Evolutionary conservation across 2,888 invertebrate genomes (phyloP), one percentile per base, ranked within the genome.

Genomic region (Volucella inflata): DNA sequence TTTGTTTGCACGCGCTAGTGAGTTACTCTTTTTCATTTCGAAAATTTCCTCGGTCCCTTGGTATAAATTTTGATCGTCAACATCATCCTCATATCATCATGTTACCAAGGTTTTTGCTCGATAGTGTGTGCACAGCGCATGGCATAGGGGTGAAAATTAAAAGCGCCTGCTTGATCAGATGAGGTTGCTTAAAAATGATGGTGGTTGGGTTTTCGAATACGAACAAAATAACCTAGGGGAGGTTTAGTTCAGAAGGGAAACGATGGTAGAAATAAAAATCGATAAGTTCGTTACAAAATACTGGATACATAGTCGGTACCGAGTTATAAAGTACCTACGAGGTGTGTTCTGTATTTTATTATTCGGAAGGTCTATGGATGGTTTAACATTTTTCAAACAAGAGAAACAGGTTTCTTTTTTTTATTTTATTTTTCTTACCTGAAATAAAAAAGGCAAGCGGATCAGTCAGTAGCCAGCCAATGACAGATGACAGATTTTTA

Each of bases 261-360:
- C 8, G 8, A 48, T 14, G 42, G 50, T 17, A 55, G 21, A 30
- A 30, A 62, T 75, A 81, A 81, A 82, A 82, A 76, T 82, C 81
- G 70, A 82, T 82, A 75, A 84, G 75, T 84, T 76, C 84, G 84
- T 84, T 80, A 84, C 84, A 79, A 80, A 84, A 70, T 48, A 59
- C 74, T 72, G 67, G 11, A 70, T 75, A 17, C 46, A 51, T 44
- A 21, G 46, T 46, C 12, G 6, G 4, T 55, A 44, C 30, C 6
- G 12, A 60, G 38, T 8, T n/a, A 44, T 48, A 0, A 1, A 4
- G 21, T 21, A 21, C 21, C 6, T 30, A 30, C 30, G 30, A 30
- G 30, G 16, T 44, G 10, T 42, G n/a, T 17, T 9, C 1, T 51
- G 30, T 68, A 9, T 1, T 50, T 10, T 64, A 50, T 10, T 64